These are phyloP conservation scores for Arrhopalites spinosus DNA, from an alignment of 2,888 invertebrate genomes.

Conservation along the genomic window DNA sequence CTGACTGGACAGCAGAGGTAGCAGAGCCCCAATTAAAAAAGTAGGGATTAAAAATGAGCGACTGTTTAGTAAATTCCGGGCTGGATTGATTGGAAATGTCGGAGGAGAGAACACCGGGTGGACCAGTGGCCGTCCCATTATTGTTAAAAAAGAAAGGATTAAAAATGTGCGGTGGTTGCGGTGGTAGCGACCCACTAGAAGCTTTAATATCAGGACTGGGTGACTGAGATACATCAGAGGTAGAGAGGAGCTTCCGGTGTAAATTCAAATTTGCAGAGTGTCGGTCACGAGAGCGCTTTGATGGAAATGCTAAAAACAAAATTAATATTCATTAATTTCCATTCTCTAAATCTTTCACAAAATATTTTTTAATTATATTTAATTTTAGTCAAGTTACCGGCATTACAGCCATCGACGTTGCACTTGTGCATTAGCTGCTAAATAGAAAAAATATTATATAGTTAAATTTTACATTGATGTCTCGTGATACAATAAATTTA, in stretches of 20 bases:
- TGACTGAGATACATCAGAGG: constrained; percentile 42
- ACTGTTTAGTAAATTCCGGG: constrained; percentile 36
- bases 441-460: constrained; percentile 1
- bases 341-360: background rate
- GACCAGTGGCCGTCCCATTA: constrained; percentile 35
- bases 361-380: background rate
- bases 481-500: too few species aligned
- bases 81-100: constrained; percentile 31
- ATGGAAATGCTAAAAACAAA: constrained; percentile 69
- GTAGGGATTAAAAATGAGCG: constrained; percentile 50
- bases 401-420: constrained; percentile 84
- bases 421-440: constrained; percentile 84
- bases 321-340: background rate
- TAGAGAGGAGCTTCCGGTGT: constrained; percentile 82
- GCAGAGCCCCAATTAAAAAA: constrained; percentile 55
- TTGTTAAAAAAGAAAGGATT: constrained; percentile 57
- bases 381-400: too few species aligned
- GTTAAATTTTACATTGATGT: background rate
- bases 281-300: constrained; percentile 87
- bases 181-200: background rate
- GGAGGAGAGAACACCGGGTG: constrained; percentile 28
- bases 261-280: constrained; percentile 90
- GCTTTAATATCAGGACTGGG: constrained; percentile 38
- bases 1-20: constrained; percentile 33
- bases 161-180: constrained; percentile 39